Evolutionary conservation across 2,797 vertebrate species (phyloP).

Genomic region (Falco biarmicus): DNA sequence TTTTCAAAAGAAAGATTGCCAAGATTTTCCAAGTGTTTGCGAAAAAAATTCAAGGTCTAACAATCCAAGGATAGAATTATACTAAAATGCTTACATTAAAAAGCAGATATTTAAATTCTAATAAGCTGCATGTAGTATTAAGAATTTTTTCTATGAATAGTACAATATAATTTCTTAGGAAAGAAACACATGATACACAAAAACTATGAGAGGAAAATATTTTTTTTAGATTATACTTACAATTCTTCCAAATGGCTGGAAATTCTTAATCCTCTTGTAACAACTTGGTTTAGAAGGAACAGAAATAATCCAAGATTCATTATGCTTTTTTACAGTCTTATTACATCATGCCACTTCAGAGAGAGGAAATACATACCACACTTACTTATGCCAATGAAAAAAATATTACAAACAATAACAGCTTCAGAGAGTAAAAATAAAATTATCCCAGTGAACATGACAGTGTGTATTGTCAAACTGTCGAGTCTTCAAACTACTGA

Average conservation of each 20-base stretch:
- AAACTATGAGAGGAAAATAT: neutral
- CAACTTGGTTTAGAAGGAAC: neutral
- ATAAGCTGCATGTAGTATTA: neutral
- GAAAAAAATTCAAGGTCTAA: neutral
- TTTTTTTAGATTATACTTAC: neutral
- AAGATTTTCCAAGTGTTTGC: neutral
- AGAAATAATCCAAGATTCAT: neutral
- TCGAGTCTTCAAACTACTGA: neutral
- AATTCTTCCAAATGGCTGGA: neutral
- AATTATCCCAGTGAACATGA: neutral
- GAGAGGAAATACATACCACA: neutral
- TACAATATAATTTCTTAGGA: neutral
- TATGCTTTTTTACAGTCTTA: neutral
- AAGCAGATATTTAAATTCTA: neutral
- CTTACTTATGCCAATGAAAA: neutral
- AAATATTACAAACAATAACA: neutral
- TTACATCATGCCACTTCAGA: neutral
- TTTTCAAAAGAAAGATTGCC: neutral
- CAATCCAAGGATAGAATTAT: neutral
- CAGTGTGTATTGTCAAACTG: neutral
- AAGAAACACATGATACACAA: neutral
- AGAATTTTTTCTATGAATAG: neutral
- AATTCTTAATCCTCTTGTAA: neutral
- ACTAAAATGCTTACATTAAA: neutral
- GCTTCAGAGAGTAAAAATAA: neutral